A percentile compares a stretch with the other conserved stretches of the same genome.
Evolutionary conservation across 2,797 vertebrate species (phyloP).

Genomic region (Potorous gilbertii): DNA sequence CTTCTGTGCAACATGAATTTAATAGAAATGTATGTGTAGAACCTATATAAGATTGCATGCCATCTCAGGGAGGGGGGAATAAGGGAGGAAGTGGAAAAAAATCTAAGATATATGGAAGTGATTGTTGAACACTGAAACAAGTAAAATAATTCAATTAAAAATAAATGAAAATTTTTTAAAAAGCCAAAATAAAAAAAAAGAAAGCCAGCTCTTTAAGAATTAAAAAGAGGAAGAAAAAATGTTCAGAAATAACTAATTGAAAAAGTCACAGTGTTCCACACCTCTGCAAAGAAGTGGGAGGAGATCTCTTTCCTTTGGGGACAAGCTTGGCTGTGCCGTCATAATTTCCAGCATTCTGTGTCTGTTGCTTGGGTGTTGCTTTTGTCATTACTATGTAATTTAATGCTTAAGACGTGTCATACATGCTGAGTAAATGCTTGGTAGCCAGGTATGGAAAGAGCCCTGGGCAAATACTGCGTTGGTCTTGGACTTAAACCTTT

Average conservation of each 20-base stretch:
- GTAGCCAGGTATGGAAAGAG: neutral
- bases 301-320: neutral
- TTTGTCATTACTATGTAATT: neutral
- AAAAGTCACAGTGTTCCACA: neutral
- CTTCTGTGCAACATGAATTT: too few relatives aligned
- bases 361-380: neutral
- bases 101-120: too few relatives aligned
- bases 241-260: neutral
- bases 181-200: too few relatives aligned
- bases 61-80: too few relatives aligned
- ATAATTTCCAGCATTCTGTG: neutral
- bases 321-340: neutral
- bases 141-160: too few relatives aligned
- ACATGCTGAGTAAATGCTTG: neutral
- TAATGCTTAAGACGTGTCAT: neutral
- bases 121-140: too few relatives aligned
- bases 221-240: neutral
- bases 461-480: neutral
- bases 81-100: too few relatives aligned
- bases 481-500: neutral
- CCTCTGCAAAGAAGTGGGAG: neutral
- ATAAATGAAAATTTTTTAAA: too few relatives aligned
- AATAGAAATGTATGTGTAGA: too few relatives aligned
- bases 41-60: too few relatives aligned
- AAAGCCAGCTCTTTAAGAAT: neutral